Base-by-base conservation (phyloP, 2,797 vertebrate species). In the Arnoldichthys spilopterus region DNA sequence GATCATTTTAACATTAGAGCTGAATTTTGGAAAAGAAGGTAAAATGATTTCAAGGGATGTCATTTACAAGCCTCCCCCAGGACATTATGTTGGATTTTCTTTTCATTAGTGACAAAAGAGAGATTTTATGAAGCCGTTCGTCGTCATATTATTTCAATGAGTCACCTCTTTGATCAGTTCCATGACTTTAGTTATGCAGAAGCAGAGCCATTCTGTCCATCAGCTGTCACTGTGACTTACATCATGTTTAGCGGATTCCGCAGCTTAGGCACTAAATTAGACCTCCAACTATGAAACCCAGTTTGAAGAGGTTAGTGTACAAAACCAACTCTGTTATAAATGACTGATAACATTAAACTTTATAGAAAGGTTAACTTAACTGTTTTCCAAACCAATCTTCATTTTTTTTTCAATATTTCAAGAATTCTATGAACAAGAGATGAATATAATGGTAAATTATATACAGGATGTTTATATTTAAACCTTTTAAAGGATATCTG, bases 21-120 rank as follows among this genome's bases (percentile, higher is more conserved):
- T 11, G 62, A 37, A 37, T 63, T 64, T 37, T 66, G 24, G 51
- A 18, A 49, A 16, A 30, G 28, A 66, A 67, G 40, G 64, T 26
- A 6, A 16, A 16, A 47, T 67, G 4, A 67, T 67, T 67, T 51
- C 24, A 69, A 62, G 18, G 20, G 26, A 49, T 59, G 32, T 62
- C 40, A 74, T 61, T 74, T 62, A 45, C 58, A 22, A 49, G 30
- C 28, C 72, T 63, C 30, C 28, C 24, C 30, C 64, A n/a, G 26
- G 58, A 62, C 28, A 51, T 74, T 51, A 63, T 34, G 15, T n/a
- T 43, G 53, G 13, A 72, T 56, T 72, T 22, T 37, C 16, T 16
- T 34, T 74, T 61, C 45, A 74, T 74, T 63, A 74, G 58, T n/a
- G 59, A 28, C 72, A 49, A 34, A 63, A 51, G 47, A 24, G 30